These are phyloP conservation scores for Microcebus tavaratra DNA, from an alignment of 2,113 vertebrate genomes.

Conservation along the genomic window DNA sequence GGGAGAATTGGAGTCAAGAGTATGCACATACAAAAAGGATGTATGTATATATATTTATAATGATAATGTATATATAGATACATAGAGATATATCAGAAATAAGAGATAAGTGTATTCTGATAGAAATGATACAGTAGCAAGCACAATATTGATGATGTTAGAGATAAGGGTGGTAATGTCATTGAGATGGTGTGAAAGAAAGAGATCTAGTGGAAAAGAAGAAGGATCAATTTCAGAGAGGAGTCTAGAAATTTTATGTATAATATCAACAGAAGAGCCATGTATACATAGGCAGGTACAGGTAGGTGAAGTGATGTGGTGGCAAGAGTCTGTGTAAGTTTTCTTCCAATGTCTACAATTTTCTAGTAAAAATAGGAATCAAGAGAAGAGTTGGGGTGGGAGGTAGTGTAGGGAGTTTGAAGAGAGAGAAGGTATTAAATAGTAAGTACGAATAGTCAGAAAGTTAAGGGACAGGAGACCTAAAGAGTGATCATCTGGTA, in stretches of 20 bases:
- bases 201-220: background rate
- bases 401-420: background rate
- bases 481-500: background rate
- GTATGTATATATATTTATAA: background rate
- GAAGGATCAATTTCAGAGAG: background rate
- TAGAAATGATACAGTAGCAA: background rate
- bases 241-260: background rate
- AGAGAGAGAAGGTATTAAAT: background rate
- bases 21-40: background rate
- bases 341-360: background rate
- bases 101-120: background rate
- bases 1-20: background rate
- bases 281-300: background rate
- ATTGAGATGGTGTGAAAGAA: background rate
- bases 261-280: background rate
- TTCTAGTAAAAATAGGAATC: background rate
- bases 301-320: background rate
- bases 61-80: background rate
- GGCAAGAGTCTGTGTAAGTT: background rate
- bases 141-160: background rate
- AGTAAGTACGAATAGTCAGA: background rate
- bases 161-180: background rate
- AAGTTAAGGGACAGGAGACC: background rate
- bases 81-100: background rate
- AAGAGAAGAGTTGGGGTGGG: background rate